Base-by-base conservation (phyloP, 2,888 invertebrate genomes). In the Julus scanicus region DNA sequence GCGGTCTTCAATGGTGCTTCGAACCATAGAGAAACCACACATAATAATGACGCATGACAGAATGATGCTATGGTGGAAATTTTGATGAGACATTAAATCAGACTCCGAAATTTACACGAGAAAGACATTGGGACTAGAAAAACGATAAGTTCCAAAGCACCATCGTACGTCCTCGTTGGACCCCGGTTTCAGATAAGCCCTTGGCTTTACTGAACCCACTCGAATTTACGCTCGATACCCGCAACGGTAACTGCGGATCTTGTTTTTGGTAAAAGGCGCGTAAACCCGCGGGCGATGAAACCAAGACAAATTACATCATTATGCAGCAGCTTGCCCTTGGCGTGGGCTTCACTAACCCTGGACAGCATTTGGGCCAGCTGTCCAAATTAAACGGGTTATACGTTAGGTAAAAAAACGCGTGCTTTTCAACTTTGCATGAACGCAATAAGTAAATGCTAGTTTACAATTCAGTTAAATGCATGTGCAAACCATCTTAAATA, bases 11-110 rank as follows among this genome's bases (percentile, higher is more conserved):
- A 53, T 71, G 37, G 39, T 88, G 49, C 83, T 84, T 88, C 49
- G 88, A 87, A 53, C 29, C 49, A 84, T 87, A 37, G 39, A 39
- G 83, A 88, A 63, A 86, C 57, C 84, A 57, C 88, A 88, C 88
- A 88, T 86, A 53, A 80, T 84, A 86, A 88, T 88, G 86, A 84
- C 85, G 80, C 37, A 84, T 87, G 71, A 71, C 29, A 71, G 71
- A 71, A 71, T 71, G 71, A 71, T 71, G 71, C 71, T 71, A 71
- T 9, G 71, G 71, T 71, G 71, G 71, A 71, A 71, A 71, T 71
- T 71, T 71, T 71, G 71, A 71, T 11, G 71, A 71, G n/a, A 71
- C 71, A 71, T 71, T 71, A 29, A 71, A 71, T 9, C 29, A 29
- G 11, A 71, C 17, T 29, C 29, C 71, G 71, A 71, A 71, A 71